Evolutionary conservation across 1,140 invertebrate species (phyloP).

Genomic region (Whitmania pigra): DNA sequence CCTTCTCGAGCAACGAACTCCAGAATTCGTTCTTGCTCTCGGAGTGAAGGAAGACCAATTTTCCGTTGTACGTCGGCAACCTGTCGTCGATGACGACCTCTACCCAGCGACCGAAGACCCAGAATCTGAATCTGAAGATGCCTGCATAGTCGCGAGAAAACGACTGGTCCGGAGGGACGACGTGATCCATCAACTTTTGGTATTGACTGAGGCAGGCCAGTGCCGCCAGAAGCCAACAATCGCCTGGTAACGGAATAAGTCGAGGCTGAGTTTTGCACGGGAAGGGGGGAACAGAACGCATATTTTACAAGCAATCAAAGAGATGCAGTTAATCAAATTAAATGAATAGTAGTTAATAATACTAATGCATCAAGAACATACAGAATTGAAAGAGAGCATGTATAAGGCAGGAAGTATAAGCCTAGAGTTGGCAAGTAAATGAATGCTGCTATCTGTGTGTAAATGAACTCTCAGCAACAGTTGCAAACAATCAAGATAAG

Average conservation of each 20-base stretch:
- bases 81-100: conserved; percentile 62
- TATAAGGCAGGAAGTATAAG: no score
- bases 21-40: conserved; percentile 62
- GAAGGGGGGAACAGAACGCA: no score
- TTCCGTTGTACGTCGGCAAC: conserved; percentile 57
- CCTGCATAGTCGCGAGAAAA: conserved; percentile 52
- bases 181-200: conserved; percentile 74
- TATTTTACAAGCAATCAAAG: no score
- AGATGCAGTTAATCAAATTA: no score
- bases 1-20: conserved; percentile 67
- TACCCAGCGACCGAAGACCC: conserved; percentile 63
- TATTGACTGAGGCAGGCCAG: conserved; percentile 85
- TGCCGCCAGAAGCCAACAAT: conserved; percentile 92
- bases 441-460: no score
- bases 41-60: conserved; percentile 60
- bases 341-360: no score
- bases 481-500: no score
- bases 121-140: conserved; percentile 79
- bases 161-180: conserved; percentile 84
- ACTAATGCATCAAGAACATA: no score
- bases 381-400: no score
- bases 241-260: conserved; percentile 47
- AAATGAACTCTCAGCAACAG: no score
- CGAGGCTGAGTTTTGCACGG: background rate
- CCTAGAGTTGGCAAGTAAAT: no score